Evolutionary conservation across 2,888 invertebrate genomes (phyloP).

Genomic region (Selenia dentaria): DNA sequence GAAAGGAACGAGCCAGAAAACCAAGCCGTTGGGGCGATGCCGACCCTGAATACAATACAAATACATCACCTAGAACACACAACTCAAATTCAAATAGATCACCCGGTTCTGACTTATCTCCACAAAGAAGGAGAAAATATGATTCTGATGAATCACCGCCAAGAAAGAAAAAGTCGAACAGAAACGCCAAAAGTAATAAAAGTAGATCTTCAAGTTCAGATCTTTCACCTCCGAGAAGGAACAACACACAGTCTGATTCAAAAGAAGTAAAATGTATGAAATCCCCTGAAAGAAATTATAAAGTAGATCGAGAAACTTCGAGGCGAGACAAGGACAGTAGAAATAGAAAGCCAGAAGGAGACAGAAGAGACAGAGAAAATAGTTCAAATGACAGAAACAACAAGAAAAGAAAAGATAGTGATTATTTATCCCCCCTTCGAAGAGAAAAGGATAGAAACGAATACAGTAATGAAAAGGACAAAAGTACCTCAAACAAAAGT

Average conservation of each 20-base stretch:
- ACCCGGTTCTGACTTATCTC: conserved; percentile 44
- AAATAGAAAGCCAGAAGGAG: conserved; percentile 5
- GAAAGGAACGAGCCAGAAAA: conserved; percentile 21
- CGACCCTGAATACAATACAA: conserved; percentile 17
- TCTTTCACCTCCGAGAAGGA: conserved; percentile 54
- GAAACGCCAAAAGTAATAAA: conserved; percentile 2
- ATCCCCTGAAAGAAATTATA: conserved; percentile 48
- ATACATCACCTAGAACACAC: neutral
- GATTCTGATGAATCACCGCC: conserved; percentile 24
- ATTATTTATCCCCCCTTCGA: conserved; percentile 53
- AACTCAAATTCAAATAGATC: conserved; percentile 9
- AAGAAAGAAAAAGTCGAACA: conserved; percentile 14
- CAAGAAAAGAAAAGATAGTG: conserved; percentile 8
- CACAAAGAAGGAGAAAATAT: conserved; percentile 40
- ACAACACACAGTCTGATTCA: conserved; percentile 34
- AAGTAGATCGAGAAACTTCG: conserved; percentile 6
- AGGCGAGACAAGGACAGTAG: conserved; percentile 31
- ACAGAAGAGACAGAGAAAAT: neutral
- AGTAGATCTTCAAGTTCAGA: conserved; percentile 29
- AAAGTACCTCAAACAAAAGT: neutral
- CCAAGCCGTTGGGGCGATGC: conserved; percentile 31
- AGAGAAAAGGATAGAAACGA: conserved; percentile 19
- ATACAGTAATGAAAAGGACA: neutral
- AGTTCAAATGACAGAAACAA: neutral
- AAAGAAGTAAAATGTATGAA: neutral